Conservation (phyloP, 1,140 invertebrate species). For the Papilio polyxenes region DNA sequence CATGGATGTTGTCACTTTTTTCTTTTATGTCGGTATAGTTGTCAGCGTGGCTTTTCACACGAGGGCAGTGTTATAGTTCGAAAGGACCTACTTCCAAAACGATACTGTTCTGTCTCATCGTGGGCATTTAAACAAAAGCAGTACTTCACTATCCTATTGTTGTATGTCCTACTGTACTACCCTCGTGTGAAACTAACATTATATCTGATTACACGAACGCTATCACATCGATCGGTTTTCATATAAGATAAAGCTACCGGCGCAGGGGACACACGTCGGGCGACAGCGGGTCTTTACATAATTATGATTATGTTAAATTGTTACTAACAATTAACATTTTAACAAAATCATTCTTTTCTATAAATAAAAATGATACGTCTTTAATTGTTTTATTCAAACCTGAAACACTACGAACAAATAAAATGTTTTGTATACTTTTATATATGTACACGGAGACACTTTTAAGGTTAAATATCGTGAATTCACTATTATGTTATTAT, state of each 20-base stretch:
- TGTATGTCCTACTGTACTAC: not conserved
- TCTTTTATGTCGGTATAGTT: slow-evolving; percentile 8
- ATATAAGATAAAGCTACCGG: slow-evolving; percentile 39
- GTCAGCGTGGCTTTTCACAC: not conserved
- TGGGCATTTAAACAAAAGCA: too few species aligned
- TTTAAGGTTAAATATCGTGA: not conserved
- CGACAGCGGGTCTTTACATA: slow-evolving; percentile 23
- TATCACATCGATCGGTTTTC: slow-evolving; percentile 46
- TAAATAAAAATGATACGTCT: slow-evolving; percentile 16
- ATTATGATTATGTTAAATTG: not conserved
- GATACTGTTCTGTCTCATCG: too few species aligned
- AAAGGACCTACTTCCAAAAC: too few species aligned
- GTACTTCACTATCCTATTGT: not conserved
- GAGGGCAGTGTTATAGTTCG: not conserved
- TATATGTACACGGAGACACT: not conserved
- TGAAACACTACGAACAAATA: not conserved
- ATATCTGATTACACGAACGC: slow-evolving; percentile 43
- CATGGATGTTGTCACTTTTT: slow-evolving; percentile 20
- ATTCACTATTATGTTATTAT: not conserved
- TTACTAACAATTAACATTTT: not conserved
- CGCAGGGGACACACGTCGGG: slow-evolving; percentile 14
- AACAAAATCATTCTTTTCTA: not conserved
- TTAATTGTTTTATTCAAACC: slow-evolving; percentile 22
- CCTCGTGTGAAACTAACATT: slow-evolving; percentile 27
- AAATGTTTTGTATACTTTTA: not conserved